A percentile compares a stretch with the other conserved stretches of the same genome.
Conservation (phyloP, 2,797 vertebrate genomes). For the Lutjanus argentimaculatus region DNA sequence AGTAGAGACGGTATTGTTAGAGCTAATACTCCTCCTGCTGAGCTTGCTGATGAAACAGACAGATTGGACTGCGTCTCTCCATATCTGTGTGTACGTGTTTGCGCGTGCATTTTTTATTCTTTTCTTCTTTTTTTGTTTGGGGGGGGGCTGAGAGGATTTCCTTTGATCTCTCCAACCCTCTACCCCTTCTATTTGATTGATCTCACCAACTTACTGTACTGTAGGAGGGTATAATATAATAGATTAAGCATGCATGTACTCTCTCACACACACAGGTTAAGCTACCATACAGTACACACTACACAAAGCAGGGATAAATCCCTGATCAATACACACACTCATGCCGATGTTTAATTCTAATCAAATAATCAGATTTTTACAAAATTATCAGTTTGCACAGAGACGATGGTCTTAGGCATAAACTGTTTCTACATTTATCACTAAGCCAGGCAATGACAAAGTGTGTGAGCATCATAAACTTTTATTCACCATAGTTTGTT, state of each 20-base stretch:
- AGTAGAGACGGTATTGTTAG: slow-evolving; percentile 73
- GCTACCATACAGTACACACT: not conserved
- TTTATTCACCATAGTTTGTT: too few relatives aligned
- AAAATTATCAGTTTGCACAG: too few relatives aligned
- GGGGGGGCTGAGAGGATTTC: slow-evolving; percentile 46
- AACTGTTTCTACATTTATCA: too few relatives aligned
- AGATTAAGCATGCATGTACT: not conserved
- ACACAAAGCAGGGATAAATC: too few relatives aligned
- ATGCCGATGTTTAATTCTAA: too few relatives aligned
- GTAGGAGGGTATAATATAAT: slow-evolving; percentile 2
- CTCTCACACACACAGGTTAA: not conserved
- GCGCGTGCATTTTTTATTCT: not conserved
- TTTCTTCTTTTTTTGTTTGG: slow-evolving; percentile 5
- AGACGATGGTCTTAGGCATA: too few relatives aligned
- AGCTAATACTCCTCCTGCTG: slow-evolving; percentile 78
- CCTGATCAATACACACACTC: too few relatives aligned
- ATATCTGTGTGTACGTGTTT: slow-evolving; percentile 14
- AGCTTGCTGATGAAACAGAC: slow-evolving; percentile 76
- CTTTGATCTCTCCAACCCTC: slow-evolving; percentile 66
- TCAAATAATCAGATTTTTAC: too few relatives aligned
- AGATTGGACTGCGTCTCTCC: slow-evolving; percentile 64
- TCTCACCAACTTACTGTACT: slow-evolving; percentile 47
- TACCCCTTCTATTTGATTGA: slow-evolving; percentile 58
- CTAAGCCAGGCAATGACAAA: too few relatives aligned
- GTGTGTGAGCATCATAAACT: too few relatives aligned